These are phyloP conservation scores for Bibio marci DNA, from an alignment of 2,888 invertebrate species.

Conservation along the genomic window DNA sequence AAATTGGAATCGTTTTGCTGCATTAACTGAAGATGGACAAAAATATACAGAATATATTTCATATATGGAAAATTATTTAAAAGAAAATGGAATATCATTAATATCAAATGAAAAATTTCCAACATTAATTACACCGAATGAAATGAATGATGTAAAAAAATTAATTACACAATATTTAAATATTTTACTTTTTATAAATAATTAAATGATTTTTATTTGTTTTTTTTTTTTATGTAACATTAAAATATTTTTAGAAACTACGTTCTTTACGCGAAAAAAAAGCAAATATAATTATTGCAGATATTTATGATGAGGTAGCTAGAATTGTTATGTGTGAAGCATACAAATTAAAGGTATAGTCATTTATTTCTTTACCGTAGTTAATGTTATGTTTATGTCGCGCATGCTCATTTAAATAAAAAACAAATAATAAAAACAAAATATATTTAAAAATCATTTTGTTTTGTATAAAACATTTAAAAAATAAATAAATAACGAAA, in stretches of 20 bases:
- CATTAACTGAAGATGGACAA: conserved; percentile 62
- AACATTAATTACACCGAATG: conserved; percentile 33
- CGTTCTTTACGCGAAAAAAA: conserved; percentile 41
- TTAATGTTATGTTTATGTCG: no score
- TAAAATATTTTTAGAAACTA: neutral
- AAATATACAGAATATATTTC: conserved; percentile 63
- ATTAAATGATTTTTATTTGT: neutral
- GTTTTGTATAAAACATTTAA: no score
- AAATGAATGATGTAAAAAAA: conserved; percentile 37
- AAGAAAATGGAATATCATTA: conserved; percentile 42
- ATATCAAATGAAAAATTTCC: conserved; percentile 53
- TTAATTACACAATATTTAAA: conserved; percentile 4
- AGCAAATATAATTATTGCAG: conserved; percentile 63
- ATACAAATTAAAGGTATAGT: conserved; percentile 18
- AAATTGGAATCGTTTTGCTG: conserved; percentile 54
- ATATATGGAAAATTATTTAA: conserved; percentile 46
- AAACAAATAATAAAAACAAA: no score
- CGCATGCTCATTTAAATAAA: no score
- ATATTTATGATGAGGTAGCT: conserved; percentile 54
- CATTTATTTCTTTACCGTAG: no score
- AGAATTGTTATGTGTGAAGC: conserved; percentile 73
- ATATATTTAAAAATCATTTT: no score
- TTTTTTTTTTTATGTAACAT: conserved; percentile 24
- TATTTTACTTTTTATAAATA: conserved; percentile 1
- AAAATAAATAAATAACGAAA: no score